Evolutionary conservation across 2,113 vertebrate genomes (phyloP), one percentile per base, ranked within the genome.

Genomic region (Callospermophilus lateralis): DNA sequence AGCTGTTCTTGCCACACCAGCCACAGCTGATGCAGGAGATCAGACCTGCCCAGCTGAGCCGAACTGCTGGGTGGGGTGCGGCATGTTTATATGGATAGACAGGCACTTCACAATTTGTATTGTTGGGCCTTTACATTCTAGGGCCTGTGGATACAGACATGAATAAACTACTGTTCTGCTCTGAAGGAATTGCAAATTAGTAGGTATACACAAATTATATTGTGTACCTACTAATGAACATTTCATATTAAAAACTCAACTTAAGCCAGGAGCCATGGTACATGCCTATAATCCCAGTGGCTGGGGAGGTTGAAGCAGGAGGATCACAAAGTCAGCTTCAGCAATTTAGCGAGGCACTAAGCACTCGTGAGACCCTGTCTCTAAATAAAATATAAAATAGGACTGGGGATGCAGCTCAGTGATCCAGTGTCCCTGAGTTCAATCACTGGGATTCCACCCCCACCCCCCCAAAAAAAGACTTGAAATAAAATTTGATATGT

Each of bases 161-260:
- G 45, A 83, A 55, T 91, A 45, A 92, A 67, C 48, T 70, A 32
- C 72, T 80, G 1, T 61, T 17, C 7, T 86, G 63, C 30, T 84
- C 68, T 90, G 70, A 92, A 93, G 58, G 37, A 84, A 48, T 70
- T 94, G 65, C 17, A 95, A 70, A 84, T 53, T 90, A 30, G 12
- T 68, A 76, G 58, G 24, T 76, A 24, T 76, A 24, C 32, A 61
- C 30, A 93, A 39, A 48, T 34, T 34, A 32, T 17, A 76, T 53
- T 90, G 83, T 93, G 45, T 45, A 45, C 45, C 45, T 45, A 45
- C 45, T 45, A 45, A 45, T 45, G 77, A 79, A 83, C 30, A 26
- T 85, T 91, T 28, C 94, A 45, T 94, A 58, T 90, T 78, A 83
- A 95, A 91, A 70, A 65, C 74, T 74, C 5, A 70, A 16, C 28